Evolutionary conservation across 2,888 invertebrate species (phyloP).

Genomic region (Stenodema calcarata): DNA sequence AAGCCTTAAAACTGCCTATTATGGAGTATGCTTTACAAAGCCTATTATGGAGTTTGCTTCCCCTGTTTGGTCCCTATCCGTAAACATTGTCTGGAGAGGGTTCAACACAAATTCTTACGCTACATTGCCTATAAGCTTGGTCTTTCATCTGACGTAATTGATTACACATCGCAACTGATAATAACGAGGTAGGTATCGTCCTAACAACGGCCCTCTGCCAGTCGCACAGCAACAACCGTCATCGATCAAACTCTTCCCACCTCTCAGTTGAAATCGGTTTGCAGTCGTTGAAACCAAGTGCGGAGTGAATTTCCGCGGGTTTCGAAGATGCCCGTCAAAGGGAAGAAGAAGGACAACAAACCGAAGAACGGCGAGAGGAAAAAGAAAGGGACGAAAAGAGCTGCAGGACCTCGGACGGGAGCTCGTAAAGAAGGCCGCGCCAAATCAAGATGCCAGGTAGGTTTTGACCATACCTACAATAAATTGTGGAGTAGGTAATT

Average conservation of each 20-base stretch:
- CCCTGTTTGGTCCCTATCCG: too few species aligned
- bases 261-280: neutral
- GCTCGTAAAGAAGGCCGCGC: conserved; percentile 62
- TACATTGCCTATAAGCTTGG: too few species aligned
- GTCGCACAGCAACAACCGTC: neutral
- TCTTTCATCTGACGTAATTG: too few species aligned
- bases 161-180: too few species aligned
- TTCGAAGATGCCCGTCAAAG: conserved; percentile 59
- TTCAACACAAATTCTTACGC: too few species aligned
- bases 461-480: neutral
- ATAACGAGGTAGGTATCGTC: too few species aligned
- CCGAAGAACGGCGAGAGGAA: conserved; percentile 64
- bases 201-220: neutral
- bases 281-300: neutral
- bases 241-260: neutral
- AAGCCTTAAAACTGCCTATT: too few species aligned
- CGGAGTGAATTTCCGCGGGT: neutral
- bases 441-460: conserved; percentile 63
- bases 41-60: too few species aligned
- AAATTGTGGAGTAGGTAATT: too few species aligned
- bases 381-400: conserved; percentile 63
- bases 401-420: conserved; percentile 61
- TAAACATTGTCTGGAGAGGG: too few species aligned
- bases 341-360: conserved; percentile 60
- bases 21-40: too few species aligned